Percentiles rank a stretch among this genome's conserved stretches.
These are phyloP conservation scores for Pseudomugil gertrudae DNA, from an alignment of 2,797 vertebrate genomes.

Conservation along the genomic window DNA sequence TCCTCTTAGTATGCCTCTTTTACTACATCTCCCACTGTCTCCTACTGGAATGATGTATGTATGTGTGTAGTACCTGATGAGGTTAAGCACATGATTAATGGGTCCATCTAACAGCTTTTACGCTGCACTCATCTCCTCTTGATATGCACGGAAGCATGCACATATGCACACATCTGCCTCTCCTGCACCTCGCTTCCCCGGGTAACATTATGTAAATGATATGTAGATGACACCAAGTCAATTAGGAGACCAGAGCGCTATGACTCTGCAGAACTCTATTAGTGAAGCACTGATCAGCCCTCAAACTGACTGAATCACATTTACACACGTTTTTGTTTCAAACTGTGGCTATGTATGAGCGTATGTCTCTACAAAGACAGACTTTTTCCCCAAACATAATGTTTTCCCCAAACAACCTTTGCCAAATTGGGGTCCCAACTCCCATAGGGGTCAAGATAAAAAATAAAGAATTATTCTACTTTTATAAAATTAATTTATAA, in stretches of 20 bases:
- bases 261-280: constrained; percentile 70
- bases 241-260: constrained; percentile 66
- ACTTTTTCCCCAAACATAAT: not conserved
- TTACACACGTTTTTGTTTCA: not conserved
- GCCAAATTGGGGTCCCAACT: no score
- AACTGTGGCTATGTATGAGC: constrained; percentile 5
- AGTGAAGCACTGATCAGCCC: constrained; percentile 59
- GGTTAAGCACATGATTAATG: constrained; percentile 76
- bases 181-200: constrained; percentile 44
- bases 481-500: no score
- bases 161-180: constrained; percentile 11
- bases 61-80: constrained; percentile 55
- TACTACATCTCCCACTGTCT: constrained; percentile 5
- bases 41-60: not conserved
- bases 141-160: constrained; percentile 38
- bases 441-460: no score
- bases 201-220: constrained; percentile 74
- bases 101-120: constrained; percentile 65
- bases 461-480: no score
- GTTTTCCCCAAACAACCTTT: no score
- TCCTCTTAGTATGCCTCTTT: constrained; percentile 11
- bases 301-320: constrained; percentile 26
- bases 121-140: constrained; percentile 65
- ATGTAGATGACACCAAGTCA: constrained; percentile 75
- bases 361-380: not conserved